Evolutionary conservation across 1,140 invertebrate species (phyloP).

Genomic region (Scaptomyza graminum): DNA sequence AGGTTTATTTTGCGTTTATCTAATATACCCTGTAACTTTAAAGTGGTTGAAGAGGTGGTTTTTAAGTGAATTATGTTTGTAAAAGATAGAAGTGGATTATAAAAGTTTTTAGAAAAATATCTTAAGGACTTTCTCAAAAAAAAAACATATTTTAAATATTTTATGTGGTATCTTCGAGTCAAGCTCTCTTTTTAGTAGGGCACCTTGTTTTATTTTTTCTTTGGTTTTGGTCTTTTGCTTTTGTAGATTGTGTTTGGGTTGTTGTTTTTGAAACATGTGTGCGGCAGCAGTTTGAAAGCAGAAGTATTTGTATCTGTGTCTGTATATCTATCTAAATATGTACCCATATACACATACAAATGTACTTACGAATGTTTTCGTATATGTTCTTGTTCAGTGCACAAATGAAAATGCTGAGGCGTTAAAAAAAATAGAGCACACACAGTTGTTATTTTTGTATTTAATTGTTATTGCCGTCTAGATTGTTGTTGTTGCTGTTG

Average conservation of each 20-base stretch:
- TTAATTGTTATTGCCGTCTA: constrained; percentile 72
- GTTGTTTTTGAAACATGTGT: constrained; percentile 68
- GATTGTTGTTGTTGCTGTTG: constrained; percentile 42
- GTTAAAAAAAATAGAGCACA: constrained; percentile 78
- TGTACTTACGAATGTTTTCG: constrained; percentile 24
- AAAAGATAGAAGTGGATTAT: background rate
- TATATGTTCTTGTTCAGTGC: constrained; percentile 51
- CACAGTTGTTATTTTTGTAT: constrained; percentile 79
- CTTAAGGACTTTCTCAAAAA: too few species aligned
- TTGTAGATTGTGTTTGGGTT: constrained; percentile 38
- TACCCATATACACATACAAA: constrained; percentile 19
- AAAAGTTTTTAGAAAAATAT: too few species aligned
- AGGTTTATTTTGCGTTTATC: constrained; percentile 14
- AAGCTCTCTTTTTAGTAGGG: background rate
- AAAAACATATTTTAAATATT: background rate
- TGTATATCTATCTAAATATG: constrained; percentile 15
- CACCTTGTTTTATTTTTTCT: constrained; percentile 49
- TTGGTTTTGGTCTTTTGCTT: constrained; percentile 36
- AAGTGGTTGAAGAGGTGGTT: background rate
- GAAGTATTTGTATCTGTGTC: constrained; percentile 41
- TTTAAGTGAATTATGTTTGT: background rate
- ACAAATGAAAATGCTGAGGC: constrained; percentile 77
- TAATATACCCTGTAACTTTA: constrained; percentile 9
- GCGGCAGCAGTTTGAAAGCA: constrained; percentile 69
- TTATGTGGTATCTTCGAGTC: constrained; percentile 14